Evolutionary conservation across 2,797 vertebrate genomes (phyloP).

Genomic region (Girardinus metallicus): DNA sequence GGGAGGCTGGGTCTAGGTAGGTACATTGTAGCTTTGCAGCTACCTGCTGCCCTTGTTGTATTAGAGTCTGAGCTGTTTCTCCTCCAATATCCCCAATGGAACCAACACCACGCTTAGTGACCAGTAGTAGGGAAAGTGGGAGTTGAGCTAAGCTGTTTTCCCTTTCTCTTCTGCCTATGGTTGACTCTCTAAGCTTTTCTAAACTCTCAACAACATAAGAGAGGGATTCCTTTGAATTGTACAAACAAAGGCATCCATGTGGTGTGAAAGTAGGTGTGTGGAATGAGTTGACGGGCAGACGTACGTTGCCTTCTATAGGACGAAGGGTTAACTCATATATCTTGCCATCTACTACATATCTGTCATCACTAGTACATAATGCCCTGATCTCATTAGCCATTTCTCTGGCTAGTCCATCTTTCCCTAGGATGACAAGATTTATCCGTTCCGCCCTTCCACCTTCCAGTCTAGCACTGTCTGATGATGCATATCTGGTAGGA

Average conservation of each 20-base stretch:
- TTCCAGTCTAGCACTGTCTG: slow-evolving; percentile 77
- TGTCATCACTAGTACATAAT: slow-evolving; percentile 93
- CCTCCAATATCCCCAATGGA: slow-evolving; percentile 88
- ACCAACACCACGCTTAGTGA: slow-evolving; percentile 92
- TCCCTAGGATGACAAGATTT: slow-evolving; percentile 96
- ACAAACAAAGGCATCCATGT: slow-evolving; percentile 95
- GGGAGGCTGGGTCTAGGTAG: slow-evolving; percentile 91
- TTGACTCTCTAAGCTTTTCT: slow-evolving; percentile 91
- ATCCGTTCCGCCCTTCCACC: slow-evolving; percentile 88
- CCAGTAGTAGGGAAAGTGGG: slow-evolving; percentile 88
- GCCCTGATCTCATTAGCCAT: slow-evolving; percentile 97
- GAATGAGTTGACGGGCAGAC: slow-evolving; percentile 96
- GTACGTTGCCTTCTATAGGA: slow-evolving; percentile 97
- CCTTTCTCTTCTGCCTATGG: slow-evolving; percentile 85
- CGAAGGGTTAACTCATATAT: slow-evolving; percentile 92
- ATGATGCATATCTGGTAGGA: slow-evolving; percentile 84
- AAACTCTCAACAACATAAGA: slow-evolving; percentile 96
- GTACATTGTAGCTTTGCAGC: slow-evolving; percentile 90
- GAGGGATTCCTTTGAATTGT: slow-evolving; percentile 97
- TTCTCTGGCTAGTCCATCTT: slow-evolving; percentile 93
- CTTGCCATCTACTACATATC: slow-evolving; percentile 92
- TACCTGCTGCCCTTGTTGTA: slow-evolving; percentile 92
- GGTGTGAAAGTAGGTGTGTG: slow-evolving; percentile 95
- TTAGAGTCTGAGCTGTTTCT: slow-evolving; percentile 92
- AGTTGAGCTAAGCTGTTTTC: slow-evolving; percentile 87